phyloP scores from a whole-genome alignment of 2,888 invertebrate species.

The Theretra japonica region DNA sequence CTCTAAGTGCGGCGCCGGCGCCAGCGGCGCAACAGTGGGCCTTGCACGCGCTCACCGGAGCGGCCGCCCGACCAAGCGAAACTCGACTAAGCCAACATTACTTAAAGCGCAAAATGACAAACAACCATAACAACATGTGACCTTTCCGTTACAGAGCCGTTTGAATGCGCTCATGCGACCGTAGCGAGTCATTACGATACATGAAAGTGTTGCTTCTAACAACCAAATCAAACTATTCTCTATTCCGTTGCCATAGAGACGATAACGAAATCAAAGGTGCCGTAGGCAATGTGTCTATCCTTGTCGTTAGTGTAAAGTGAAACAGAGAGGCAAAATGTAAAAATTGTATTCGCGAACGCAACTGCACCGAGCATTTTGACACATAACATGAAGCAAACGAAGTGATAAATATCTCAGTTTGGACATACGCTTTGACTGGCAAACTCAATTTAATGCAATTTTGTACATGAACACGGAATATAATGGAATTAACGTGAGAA shows the following conservation, averaged over 20 bases:
- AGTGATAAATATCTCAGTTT: conserved; percentile 75
- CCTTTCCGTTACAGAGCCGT: conserved; percentile 53
- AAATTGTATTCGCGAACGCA: conserved; percentile 74
- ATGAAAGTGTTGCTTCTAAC: conserved; percentile 67
- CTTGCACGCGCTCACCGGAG: conserved; percentile 63
- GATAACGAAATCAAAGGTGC: conserved; percentile 53
- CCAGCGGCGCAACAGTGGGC: conserved; percentile 77
- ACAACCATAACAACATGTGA: conserved; percentile 47
- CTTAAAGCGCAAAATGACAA: conserved; percentile 50
- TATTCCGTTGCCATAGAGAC: conserved; percentile 66
- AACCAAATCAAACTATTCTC: conserved; percentile 68
- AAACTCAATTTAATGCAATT: conserved; percentile 58
- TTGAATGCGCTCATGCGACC: conserved; percentile 82
- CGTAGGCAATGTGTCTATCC: conserved; percentile 53
- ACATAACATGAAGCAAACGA: conserved; percentile 68
- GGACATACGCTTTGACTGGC: conserved; percentile 62
- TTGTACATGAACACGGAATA: conserved; percentile 66
- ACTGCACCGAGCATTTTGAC: conserved; percentile 76
- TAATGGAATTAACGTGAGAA: conserved; percentile 64
- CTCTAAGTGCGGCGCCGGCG: conserved; percentile 80
- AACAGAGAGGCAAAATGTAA: conserved; percentile 60
- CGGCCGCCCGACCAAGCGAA: conserved; percentile 52
- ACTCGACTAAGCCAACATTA: conserved; percentile 48
- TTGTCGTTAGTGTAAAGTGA: conserved; percentile 54
- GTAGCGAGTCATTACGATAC: conserved; percentile 81